Conservation (phyloP, 2,888 invertebrate genomes). For the Drosophila tripunctata region DNA sequence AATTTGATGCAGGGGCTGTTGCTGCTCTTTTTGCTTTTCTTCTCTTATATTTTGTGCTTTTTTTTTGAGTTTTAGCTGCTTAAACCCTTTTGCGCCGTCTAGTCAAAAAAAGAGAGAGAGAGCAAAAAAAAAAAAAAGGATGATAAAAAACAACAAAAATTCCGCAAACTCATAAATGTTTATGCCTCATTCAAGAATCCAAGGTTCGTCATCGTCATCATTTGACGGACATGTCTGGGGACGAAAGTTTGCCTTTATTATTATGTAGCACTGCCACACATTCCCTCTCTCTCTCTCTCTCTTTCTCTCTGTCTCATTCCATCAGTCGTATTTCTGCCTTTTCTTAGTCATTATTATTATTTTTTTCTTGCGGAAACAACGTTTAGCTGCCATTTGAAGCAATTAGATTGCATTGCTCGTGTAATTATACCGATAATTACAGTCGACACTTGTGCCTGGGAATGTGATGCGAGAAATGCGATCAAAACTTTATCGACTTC, state of each 20-base stretch:
- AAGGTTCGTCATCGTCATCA: slow-evolving; percentile 67
- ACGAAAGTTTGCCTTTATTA: slow-evolving; percentile 31
- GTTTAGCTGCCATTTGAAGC: slow-evolving; percentile 37
- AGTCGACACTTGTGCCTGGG: slow-evolving; percentile 36
- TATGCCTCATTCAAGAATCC: slow-evolving; percentile 39
- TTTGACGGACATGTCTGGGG: slow-evolving; percentile 54
- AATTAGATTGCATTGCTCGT: slow-evolving; percentile 56
- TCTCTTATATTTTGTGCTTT: slow-evolving; percentile 2
- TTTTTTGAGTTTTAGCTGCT: slow-evolving; percentile 11
- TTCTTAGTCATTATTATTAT: slow-evolving; percentile 17
- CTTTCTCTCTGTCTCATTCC: not conserved
- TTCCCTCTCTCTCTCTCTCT: not conserved
- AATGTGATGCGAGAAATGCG: slow-evolving; percentile 11
- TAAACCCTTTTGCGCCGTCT: slow-evolving; percentile 43
- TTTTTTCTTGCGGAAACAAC: slow-evolving; percentile 37
- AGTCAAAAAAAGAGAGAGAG: slow-evolving; percentile 22
- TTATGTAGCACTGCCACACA: slow-evolving; percentile 35
- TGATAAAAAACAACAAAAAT: slow-evolving; percentile 39
- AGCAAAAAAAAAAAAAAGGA: not conserved
- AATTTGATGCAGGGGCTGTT: slow-evolving; percentile 64
- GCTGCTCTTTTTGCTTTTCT: slow-evolving; percentile 4
- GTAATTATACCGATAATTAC: slow-evolving; percentile 67
- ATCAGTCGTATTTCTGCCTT: not conserved
- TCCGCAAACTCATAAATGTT: slow-evolving; percentile 76
- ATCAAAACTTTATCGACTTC: not conserved